These are phyloP conservation scores for Cantharis nigra DNA, from an alignment of 2,888 invertebrate species.

Conservation along the genomic window DNA sequence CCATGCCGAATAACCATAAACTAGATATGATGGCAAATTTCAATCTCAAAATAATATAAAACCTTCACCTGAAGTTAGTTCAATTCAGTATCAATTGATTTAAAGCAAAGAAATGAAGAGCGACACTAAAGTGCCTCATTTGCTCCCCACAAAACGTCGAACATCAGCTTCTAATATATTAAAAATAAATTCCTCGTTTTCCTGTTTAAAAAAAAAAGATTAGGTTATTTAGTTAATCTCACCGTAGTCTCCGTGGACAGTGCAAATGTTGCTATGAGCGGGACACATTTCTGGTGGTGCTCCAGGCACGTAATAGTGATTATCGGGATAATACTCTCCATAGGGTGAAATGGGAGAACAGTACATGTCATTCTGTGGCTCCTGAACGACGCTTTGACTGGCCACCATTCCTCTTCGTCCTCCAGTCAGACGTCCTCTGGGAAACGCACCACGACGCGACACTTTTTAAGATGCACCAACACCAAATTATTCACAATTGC, in stretches of 20 bases:
- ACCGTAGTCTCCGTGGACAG: conserved; percentile 77
- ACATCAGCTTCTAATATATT: too few relatives aligned
- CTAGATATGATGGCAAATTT: too few relatives aligned
- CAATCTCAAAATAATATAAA: too few relatives aligned
- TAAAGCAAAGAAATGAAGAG: too few relatives aligned
- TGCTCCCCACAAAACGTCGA: too few relatives aligned
- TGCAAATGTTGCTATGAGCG: conserved; percentile 67
- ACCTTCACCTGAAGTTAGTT: too few relatives aligned
- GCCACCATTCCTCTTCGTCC: conserved; percentile 56
- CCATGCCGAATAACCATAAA: too few relatives aligned
- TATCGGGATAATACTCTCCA: conserved; percentile 64
- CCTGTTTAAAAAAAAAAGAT: neutral
- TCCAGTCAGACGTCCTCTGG: conserved; percentile 59
- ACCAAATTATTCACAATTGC: conserved; percentile 14
- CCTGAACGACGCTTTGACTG: conserved; percentile 53
- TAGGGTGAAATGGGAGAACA: conserved; percentile 56
- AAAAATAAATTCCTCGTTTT: too few relatives aligned
- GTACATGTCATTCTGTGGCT: conserved; percentile 55
- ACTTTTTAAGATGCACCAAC: conserved; percentile 27
- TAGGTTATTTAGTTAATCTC: conserved; percentile 48
- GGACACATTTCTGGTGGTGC: conserved; percentile 62
- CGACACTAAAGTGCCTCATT: too few relatives aligned
- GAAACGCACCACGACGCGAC: conserved; percentile 46
- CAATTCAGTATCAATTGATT: too few relatives aligned
- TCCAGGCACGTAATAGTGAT: conserved; percentile 56